Percentiles rank a stretch among this genome's conserved stretches.
These are phyloP conservation scores for Baccha elongata DNA, from an alignment of 2,888 invertebrate species.

Conservation along the genomic window DNA sequence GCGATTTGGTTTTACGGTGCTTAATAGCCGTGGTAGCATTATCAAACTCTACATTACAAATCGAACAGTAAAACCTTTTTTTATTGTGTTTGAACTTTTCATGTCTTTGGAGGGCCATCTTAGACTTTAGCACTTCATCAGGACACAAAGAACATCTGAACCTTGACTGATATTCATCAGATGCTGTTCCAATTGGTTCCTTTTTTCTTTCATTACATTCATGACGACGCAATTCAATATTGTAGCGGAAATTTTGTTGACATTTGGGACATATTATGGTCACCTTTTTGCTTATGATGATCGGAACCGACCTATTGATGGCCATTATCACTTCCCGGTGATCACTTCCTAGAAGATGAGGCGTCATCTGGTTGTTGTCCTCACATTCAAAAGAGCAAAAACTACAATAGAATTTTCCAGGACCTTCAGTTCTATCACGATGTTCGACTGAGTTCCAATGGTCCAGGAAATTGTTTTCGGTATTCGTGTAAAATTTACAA, in stretches of 20 bases:
- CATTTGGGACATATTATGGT: constrained; percentile 87
- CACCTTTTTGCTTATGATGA: constrained; percentile 88
- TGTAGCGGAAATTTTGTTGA: constrained; percentile 87
- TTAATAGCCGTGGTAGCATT: constrained; percentile 85
- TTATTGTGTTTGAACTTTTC: constrained; percentile 85
- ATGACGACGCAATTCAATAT: constrained; percentile 88
- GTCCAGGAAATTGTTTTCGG: constrained; percentile 86
- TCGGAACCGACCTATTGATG: constrained; percentile 91
- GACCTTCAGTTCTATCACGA: constrained; percentile 80
- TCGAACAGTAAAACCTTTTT: constrained; percentile 86
- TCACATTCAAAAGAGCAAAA: constrained; percentile 88
- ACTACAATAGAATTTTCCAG: constrained; percentile 88
- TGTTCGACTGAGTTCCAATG: constrained; percentile 90
- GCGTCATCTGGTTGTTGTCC: constrained; percentile 86
- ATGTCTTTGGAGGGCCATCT: constrained; percentile 87
- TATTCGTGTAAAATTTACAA: constrained; percentile 93
- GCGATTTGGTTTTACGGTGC: constrained; percentile 87
- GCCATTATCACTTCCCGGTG: constrained; percentile 89
- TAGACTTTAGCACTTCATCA: constrained; percentile 84
- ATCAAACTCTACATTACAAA: constrained; percentile 86
- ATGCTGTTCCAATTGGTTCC: constrained; percentile 83
- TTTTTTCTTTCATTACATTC: constrained; percentile 82
- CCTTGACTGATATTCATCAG: constrained; percentile 86
- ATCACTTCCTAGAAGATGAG: constrained; percentile 86
- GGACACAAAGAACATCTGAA: constrained; percentile 86